Base-by-base conservation (phyloP, 2,888 invertebrate genomes). In the Eilema caniola region DNA sequence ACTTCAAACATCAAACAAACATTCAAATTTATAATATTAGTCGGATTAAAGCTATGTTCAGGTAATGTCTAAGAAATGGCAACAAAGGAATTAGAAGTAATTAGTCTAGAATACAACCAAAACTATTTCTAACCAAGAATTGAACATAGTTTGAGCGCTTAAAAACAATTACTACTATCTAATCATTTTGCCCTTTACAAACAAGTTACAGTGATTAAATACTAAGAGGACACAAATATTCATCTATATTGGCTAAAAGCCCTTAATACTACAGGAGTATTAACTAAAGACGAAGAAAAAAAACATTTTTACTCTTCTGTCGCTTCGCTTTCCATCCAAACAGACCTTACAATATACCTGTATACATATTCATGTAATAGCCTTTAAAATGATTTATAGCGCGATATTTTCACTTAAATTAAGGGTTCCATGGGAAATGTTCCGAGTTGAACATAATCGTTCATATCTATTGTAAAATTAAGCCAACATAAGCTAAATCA, bases 321-420 rank as follows among this genome's bases (percentile, higher is more conserved):
- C 57, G 80, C 74, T 14, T 78, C 70, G 74, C 81, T 76, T 73
- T 62, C 62, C 65, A 70, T 74, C 67, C 66, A 77, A 75, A 74
- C 74, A 61, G n/a, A 31, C 75, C 66, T 82, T 77, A 82, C 75
- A 83, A 77, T 78, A 83, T 80, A 76, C 78, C 75, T 77, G 74
- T 82, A 87, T 89, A 86, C 85, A 88, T 89, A 88, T 89, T 89
- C 88, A 89, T 87, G 84, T 83, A 87, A 83, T 83, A 84, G 84
- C 86, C 77, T 76, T 77, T 87, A 85, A 86, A 88, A 89, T 89
- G 88, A 89, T 86, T 88, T 85, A 87, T 80, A 68, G 78, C 78
- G 81, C 79, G 76, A 85, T 85, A 85, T 88, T 88, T 88, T 86
- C 85, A 77, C 83, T 85, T 82, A 83, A 84, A 88, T 82, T 81